Percentiles rank a stretch among this genome's conserved stretches.
These are phyloP conservation scores for Sebastiscus albofasciatus DNA, from an alignment of 2,797 vertebrate genomes.

Conservation along the genomic window DNA sequence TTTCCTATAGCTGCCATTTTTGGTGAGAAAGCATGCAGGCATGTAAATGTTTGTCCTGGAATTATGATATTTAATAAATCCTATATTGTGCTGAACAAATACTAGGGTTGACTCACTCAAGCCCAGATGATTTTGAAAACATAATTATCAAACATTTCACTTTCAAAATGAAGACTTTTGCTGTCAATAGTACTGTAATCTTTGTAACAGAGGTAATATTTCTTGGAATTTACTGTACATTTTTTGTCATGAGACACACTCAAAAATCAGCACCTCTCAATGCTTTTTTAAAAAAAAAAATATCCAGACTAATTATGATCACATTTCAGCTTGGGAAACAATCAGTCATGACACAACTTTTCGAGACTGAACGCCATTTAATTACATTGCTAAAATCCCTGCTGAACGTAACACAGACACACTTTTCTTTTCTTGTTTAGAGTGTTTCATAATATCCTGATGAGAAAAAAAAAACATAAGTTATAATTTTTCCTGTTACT, in stretches of 20 bases:
- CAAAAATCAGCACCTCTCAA: constrained; percentile 72
- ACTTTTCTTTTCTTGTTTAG: constrained; percentile 13
- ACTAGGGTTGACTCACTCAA: constrained; percentile 77
- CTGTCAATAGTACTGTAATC: constrained; percentile 80
- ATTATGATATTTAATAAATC: constrained; percentile 99
- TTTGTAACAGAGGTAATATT: constrained; percentile 81
- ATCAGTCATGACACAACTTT: constrained; percentile 63
- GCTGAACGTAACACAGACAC: constrained; percentile 31
- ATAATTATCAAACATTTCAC: constrained; percentile 70
- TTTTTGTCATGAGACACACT: constrained; percentile 68
- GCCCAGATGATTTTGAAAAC: constrained; percentile 69
- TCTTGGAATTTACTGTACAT: constrained; percentile 76
- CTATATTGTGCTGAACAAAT: constrained; percentile 95
- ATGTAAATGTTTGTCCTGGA: constrained; percentile 99
- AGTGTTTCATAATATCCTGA: constrained; percentile 64
- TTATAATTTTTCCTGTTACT: constrained; percentile 57
- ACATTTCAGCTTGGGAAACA: constrained; percentile 63
- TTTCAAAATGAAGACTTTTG: constrained; percentile 77
- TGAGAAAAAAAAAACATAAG: constrained; percentile 34
- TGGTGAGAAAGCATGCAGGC: constrained; percentile 99
- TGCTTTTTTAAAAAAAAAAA: constrained; percentile 45
- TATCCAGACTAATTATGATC: constrained; percentile 38
- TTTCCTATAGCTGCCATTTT: constrained; percentile 98
- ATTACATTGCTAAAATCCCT: constrained; percentile 43
- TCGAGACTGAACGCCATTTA: constrained; percentile 44